These are phyloP conservation scores for Drosophila sp. DNA, from an alignment of 1,140 invertebrate genomes.

Conservation along the genomic window DNA sequence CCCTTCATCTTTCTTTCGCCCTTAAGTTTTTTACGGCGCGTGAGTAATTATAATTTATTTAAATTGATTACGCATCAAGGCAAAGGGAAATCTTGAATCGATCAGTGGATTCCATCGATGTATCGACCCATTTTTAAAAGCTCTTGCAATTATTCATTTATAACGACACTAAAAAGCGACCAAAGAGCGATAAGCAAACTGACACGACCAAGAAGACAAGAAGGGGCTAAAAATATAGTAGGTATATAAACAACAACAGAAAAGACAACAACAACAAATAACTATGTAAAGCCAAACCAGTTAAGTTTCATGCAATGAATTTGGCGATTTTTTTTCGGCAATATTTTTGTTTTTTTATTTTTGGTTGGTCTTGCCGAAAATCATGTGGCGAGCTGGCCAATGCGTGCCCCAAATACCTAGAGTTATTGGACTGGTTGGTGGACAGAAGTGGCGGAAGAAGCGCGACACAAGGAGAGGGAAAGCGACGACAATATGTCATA, in stretches of 20 bases:
- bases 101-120: slow-evolving; percentile 39
- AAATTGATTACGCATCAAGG: slow-evolving; percentile 66
- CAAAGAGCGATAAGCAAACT: slow-evolving; percentile 45
- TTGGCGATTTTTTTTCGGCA: slow-evolving; percentile 16
- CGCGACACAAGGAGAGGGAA: slow-evolving; percentile 3
- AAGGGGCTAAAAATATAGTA: not conserved
- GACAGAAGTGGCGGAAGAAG: not conserved
- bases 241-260: slow-evolving; percentile 5
- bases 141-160: slow-evolving; percentile 72
- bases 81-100: slow-evolving; percentile 58
- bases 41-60: slow-evolving; percentile 81
- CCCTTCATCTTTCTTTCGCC: not conserved
- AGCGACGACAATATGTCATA: slow-evolving; percentile 36
- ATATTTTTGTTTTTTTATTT: slow-evolving; percentile 15
- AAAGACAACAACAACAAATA: not conserved
- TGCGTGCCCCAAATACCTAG: slow-evolving; percentile 67
- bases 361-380: slow-evolving; percentile 26
- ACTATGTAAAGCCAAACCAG: slow-evolving; percentile 43
- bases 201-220: not conserved
- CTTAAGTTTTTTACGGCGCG: slow-evolving; percentile 25
- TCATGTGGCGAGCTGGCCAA: slow-evolving; percentile 21
- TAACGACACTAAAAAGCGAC: slow-evolving; percentile 45
- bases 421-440: slow-evolving; percentile 30
- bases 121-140: slow-evolving; percentile 59
- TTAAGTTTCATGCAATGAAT: slow-evolving; percentile 35